A percentile compares a stretch with the other conserved stretches of the same genome.
These are phyloP conservation scores for Drosophila saltans DNA, from an alignment of 1,140 invertebrate genomes.

Conservation along the genomic window DNA sequence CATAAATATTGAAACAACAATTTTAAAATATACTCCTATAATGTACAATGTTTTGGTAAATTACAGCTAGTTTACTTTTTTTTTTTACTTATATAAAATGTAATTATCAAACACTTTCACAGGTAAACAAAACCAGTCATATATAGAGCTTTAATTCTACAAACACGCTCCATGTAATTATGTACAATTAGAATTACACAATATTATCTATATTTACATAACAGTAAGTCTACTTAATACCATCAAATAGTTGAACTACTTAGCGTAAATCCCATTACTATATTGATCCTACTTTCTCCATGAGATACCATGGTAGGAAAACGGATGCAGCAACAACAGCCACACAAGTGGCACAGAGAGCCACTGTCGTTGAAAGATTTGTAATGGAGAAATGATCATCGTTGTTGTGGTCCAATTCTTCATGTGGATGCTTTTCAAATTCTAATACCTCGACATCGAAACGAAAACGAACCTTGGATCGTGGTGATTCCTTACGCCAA, in stretches of 20 bases:
- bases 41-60: slow-evolving; percentile 29
- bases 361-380: slow-evolving; percentile 68
- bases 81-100: slow-evolving; percentile 11
- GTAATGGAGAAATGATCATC: slow-evolving; percentile 62
- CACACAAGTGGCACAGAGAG: slow-evolving; percentile 82
- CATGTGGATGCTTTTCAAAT: slow-evolving; percentile 83
- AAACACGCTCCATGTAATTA: slow-evolving; percentile 44
- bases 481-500: slow-evolving; percentile 84
- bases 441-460: slow-evolving; percentile 84
- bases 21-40: slow-evolving; percentile 14
- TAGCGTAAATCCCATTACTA: slow-evolving; percentile 20
- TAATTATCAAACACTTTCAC: slow-evolving; percentile 38
- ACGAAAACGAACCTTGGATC: slow-evolving; percentile 84
- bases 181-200: slow-evolving; percentile 51
- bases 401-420: slow-evolving; percentile 69
- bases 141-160: slow-evolving; percentile 6
- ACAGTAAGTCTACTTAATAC: slow-evolving; percentile 64
- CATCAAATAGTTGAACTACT: slow-evolving; percentile 27
- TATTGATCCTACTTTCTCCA: slow-evolving; percentile 69
- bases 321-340: slow-evolving; percentile 84
- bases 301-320: slow-evolving; percentile 84
- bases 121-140: slow-evolving; percentile 33
- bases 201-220: slow-evolving; percentile 60
- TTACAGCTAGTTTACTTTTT: slow-evolving; percentile 24
- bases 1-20: slow-evolving; percentile 26